Base-by-base conservation (phyloP, 2,797 vertebrate genomes). In the Acanthiza pusilla region DNA sequence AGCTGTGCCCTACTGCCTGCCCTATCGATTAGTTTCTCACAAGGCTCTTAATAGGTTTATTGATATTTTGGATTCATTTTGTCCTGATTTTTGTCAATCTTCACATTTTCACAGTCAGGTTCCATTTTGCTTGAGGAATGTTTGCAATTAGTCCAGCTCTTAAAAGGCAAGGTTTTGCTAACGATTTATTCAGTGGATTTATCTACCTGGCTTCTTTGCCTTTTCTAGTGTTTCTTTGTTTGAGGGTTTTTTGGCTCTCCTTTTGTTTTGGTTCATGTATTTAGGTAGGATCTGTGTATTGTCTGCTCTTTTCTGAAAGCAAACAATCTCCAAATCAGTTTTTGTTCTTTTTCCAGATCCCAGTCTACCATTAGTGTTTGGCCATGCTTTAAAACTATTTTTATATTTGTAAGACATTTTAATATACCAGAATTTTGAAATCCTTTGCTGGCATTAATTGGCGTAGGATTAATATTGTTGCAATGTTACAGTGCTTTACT, bases 41-140 rank as follows among this genome's bases (percentile, higher is more conserved):
- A 78, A 53, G 76, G 43, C 30, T 86, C 34, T 95, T 91, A 97
- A 96, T 86, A 93, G 89, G 73, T 96, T 97, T 97, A 96, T 97
- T 96, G 95, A 96, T 96, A 94, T 95, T 97, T 94, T 81, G 55
- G 73, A 91, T 76, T 96, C 40, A 91, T 96, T 96, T 93, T 66
- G 66, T 84, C 70, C 76, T 75, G 66, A 92, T 93, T 96, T 96
- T 92, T 93, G 75, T 88, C 91, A 75, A 13, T 70, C 79, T 91
- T 75, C 73, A 48, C 68, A 36, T 95, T 95, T 97, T 83, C 76
- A 92, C 87, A 91, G 87, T 83, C 79, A 89, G 78, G 67, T 71
- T 89, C 67, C 86, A 78, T 88, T 91, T 93, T 91, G 73, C 53
- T 91, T 73, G 73, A 89, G 70, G 70, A 92, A 91, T 25, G 22